phyloP scores from a whole-genome alignment of 2,113 vertebrate genomes.

The Lepus europaeus region DNA sequence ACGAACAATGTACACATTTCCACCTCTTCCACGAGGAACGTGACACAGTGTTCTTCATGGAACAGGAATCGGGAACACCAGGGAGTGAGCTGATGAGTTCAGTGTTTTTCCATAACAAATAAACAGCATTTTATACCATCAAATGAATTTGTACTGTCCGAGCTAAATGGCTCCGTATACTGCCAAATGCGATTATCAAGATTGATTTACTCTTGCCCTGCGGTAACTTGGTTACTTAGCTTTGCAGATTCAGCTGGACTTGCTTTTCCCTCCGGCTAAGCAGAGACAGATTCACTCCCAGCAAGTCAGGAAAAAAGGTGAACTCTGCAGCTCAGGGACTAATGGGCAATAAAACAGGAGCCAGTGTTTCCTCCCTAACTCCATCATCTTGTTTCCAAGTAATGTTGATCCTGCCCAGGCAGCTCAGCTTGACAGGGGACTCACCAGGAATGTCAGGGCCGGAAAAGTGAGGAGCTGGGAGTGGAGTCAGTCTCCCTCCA shows the following conservation, averaged over 20 bases:
- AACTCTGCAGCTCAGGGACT: background rate
- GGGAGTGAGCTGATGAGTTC: constrained; percentile 27
- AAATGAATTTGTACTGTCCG: constrained; percentile 83
- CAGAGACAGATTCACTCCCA: constrained; percentile 44
- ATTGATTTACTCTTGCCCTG: constrained; percentile 82
- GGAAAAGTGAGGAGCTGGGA: background rate
- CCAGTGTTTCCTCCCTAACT: background rate
- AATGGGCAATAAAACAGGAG: background rate
- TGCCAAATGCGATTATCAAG: constrained; percentile 83
- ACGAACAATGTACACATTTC: background rate
- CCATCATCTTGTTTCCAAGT: background rate
- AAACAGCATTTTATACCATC: constrained; percentile 79
- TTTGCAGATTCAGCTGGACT: constrained; percentile 59
- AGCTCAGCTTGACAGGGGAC: background rate
- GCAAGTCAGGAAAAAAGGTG: background rate
- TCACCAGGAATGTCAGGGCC: background rate
- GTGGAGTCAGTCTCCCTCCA: background rate
- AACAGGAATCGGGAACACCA: constrained; percentile 29
- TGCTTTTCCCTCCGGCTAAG: constrained; percentile 64
- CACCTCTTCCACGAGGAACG: background rate
- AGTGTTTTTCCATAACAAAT: constrained; percentile 79
- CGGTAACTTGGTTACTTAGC: constrained; percentile 82
- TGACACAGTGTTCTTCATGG: background rate
- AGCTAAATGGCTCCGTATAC: constrained; percentile 76
- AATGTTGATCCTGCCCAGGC: background rate